Base-by-base conservation (phyloP, 2,797 vertebrate genomes). In the Mormyrops boulengeri region DNA sequence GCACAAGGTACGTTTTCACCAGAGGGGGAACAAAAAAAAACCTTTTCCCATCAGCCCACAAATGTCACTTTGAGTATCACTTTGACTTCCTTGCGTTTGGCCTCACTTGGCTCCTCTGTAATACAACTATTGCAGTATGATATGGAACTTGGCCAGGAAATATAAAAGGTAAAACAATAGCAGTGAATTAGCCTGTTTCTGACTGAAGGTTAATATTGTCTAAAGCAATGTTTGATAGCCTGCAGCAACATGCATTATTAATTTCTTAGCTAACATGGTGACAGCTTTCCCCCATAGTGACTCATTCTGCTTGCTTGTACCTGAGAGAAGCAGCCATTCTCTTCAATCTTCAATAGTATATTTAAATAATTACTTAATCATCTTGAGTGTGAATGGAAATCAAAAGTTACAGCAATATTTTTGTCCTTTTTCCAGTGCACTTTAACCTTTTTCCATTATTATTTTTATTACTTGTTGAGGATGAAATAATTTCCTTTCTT, bases 131-230 rank as follows among this genome's bases (percentile, higher is more conserved):
- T 57, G 34, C 85, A 57, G 8, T 41, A 57, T 49, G 30, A 38
- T 57, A 38, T 7, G 12, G 53, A 34, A 17, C 22, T 26, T 87
- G 26, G 30, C 17, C 77, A 82, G 77, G 50, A 55, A 34, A 57
- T 6, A 38, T 3, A 17, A 34, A 49, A 22, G 8, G n/a, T 87
- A 19, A 87, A 57, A 41, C 53, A 57, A 87, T n/a, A 52, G 26
- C 52, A 57, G 52, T 55, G 52, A 53, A 87, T 60, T 41, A 60
- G 50, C 85, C 85, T 41, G 34, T 57, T 87, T 60, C 30, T 14
- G 1, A 87, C 4, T 38, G 26, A 87, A 87, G 85, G 85, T 57
- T 87, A 57, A 87, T 55, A 38, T 55, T 87, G 85, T 87, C 85
- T 87, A 49, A 87, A 87, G 85, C 50, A 14, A 19, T 41, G 52